Conservation (phyloP, 2,113 vertebrate species). For the Cercopithecus mona region DNA sequence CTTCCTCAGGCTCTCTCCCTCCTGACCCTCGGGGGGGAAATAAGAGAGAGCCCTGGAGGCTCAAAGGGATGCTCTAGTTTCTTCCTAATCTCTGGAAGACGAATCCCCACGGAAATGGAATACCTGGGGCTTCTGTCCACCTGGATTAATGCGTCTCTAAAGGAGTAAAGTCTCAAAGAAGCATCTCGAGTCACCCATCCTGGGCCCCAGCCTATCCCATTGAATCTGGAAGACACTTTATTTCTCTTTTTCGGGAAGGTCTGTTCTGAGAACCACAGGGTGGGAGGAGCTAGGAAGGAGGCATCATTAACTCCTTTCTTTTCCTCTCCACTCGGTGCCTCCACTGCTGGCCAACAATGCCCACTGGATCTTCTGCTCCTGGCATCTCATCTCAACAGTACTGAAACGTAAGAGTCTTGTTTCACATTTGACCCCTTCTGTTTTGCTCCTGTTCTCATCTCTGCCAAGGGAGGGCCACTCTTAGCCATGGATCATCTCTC, state of each 20-base stretch:
- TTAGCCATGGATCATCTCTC: neutral
- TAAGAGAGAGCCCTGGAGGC: neutral
- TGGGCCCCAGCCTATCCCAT: too few relatives aligned
- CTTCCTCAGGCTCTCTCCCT: neutral
- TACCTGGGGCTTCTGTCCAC: too few relatives aligned
- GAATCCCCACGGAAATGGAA: neutral
- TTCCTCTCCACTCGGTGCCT: neutral
- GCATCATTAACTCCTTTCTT: neutral
- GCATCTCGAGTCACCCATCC: neutral
- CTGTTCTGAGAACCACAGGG: neutral
- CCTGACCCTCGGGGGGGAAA: neutral
- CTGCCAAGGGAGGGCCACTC: neutral
- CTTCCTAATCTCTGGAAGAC: neutral
- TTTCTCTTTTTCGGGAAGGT: accelerated
- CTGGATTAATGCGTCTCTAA: neutral
- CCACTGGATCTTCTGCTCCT: neutral
- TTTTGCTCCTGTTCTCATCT: neutral
- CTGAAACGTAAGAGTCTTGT: conserved; percentile 46
- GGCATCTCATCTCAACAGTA: neutral
- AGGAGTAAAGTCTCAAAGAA: neutral
- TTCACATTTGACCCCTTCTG: accelerated
- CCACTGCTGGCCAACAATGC: accelerated
- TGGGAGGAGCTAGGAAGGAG: neutral
- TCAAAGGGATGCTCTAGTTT: neutral
- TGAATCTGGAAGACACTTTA: too few relatives aligned